Conservation (phyloP, 2,113 vertebrate species). For the Pyxicephalus adspersus region DNA sequence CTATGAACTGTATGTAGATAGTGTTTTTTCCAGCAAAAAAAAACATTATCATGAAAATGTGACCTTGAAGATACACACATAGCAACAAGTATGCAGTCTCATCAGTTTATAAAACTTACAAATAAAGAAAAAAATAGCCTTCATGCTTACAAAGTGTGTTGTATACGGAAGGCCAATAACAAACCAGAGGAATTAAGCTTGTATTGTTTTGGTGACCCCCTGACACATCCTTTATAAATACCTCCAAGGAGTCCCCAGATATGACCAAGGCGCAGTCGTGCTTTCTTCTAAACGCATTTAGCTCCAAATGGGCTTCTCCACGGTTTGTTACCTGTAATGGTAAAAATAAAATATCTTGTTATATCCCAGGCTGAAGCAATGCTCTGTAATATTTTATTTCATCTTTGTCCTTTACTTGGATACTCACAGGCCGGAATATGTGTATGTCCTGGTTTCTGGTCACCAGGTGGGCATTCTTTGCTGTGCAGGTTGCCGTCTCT, state of each 20-base stretch:
- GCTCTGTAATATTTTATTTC: too few relatives aligned
- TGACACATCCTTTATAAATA: constrained; percentile 57
- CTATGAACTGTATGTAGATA: too few relatives aligned
- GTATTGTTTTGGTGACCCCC: neutral
- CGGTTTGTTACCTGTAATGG: constrained; percentile 87
- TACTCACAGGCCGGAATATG: constrained; percentile 87
- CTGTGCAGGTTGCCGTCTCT: constrained; percentile 95
- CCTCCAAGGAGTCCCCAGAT: constrained; percentile 95
- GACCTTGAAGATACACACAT: too few relatives aligned
- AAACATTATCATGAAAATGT: too few relatives aligned
- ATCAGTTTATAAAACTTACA: too few relatives aligned
- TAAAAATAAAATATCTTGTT: neutral
- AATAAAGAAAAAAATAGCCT: too few relatives aligned
- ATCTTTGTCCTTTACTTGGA: neutral
- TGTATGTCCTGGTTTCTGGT: constrained; percentile 96
- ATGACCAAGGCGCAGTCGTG: constrained; percentile 96
- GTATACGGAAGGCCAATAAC: too few relatives aligned
- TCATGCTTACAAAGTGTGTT: too few relatives aligned
- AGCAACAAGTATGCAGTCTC: too few relatives aligned
- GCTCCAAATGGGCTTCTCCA: constrained; percentile 93
- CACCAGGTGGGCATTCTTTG: constrained; percentile 95
- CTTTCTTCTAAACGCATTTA: constrained; percentile 94
- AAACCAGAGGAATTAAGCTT: too few relatives aligned
- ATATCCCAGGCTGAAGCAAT: neutral
- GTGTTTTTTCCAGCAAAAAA: too few relatives aligned